These are phyloP conservation scores for Oxyura jamaicensis DNA, from an alignment of 2,113 vertebrate species.

Conservation along the genomic window DNA sequence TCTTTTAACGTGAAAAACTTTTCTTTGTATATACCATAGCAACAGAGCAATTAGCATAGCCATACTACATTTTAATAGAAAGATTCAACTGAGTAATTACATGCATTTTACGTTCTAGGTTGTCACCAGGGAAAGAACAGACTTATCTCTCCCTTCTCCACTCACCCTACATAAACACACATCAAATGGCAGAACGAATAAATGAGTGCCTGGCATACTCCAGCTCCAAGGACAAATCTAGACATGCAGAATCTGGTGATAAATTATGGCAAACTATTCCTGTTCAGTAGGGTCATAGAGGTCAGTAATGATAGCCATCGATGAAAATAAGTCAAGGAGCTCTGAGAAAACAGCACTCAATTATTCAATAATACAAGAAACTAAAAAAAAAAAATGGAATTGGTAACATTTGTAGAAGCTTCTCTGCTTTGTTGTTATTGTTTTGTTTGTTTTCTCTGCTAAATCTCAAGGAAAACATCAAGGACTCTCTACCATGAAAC, in stretches of 20 bases:
- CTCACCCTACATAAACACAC: neutral
- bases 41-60: neutral
- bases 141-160: neutral
- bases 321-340: neutral
- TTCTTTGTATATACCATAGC: neutral
- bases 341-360: neutral
- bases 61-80: neutral
- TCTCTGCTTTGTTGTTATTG: too few species aligned
- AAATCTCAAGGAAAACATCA: neutral
- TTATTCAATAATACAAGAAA: neutral
- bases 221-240: neutral
- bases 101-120: neutral
- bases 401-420: neutral
- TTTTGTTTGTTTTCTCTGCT: neutral
- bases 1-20: neutral
- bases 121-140: neutral
- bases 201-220: neutral
- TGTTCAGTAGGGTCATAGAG: neutral
- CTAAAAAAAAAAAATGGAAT: neutral
- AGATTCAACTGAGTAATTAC: neutral
- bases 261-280: neutral
- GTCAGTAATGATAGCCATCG: neutral
- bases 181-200: fast-evolving
- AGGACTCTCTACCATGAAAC: neutral
- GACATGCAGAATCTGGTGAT: neutral